Base-by-base conservation (phyloP, 1,140 invertebrate genomes). In the Ostrea denselamellosa region DNA sequence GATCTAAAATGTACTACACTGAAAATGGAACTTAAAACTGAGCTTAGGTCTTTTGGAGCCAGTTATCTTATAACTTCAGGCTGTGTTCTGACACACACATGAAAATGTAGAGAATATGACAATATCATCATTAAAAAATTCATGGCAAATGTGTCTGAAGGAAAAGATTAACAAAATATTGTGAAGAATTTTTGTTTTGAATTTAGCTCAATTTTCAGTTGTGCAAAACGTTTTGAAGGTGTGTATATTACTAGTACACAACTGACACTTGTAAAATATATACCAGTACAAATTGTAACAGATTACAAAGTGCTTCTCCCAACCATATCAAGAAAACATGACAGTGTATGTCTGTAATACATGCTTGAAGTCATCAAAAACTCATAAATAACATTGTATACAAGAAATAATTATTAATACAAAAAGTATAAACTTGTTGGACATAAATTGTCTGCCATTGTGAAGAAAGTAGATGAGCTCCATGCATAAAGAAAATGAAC, bases 301-400 rank as follows among this genome's bases (percentile, higher is more conserved):
- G 68, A 77, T 28, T 28, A 77, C 68, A 77, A 71, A 25, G 68
- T 77, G 9, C 68, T 14, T 77, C 68, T 25, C 68, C 68, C 68
- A 77, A 77, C 28, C 68, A 34, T 34, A 77, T 22, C 8, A 77
- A 44, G 8, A 77, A 25, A 77, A 77, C 68, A 77, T 77, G 68
- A 77, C 68, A 77, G 28, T 4, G 28, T 8, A 28, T 7, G 10
- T 25, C 22, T 28, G 68, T 77, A 14, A 10, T 77, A 77, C 68
- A 77, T 77, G 68, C 25, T 77, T 34, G 25, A 25, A 77, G 68
- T 77, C 68, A 77, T 77, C 14, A 77, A 77, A 77, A 77, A 77
- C 7, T 77, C 68, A 34, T 77, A 77, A 77, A 77, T 77, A 25
- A 34, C 68, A 77, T 28, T 28, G 28, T 14, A 25, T 10, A 77